These are phyloP conservation scores for Drosophila repleta DNA, from an alignment of 1,140 invertebrate genomes.

Conservation along the genomic window DNA sequence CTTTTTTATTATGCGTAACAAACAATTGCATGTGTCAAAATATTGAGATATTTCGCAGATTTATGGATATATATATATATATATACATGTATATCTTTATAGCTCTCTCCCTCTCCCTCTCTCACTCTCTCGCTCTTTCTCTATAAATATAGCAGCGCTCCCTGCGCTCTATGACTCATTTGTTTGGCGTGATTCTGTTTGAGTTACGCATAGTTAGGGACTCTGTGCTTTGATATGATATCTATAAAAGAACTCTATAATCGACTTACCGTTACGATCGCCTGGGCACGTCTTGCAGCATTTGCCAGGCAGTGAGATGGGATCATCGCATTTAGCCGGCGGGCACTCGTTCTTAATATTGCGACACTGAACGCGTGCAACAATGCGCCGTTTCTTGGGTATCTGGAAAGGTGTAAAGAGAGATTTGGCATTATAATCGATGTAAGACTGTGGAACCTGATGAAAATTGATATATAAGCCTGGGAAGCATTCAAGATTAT, in stretches of 20 bases:
- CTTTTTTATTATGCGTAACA: constrained; percentile 48
- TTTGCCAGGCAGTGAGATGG: constrained; percentile 91
- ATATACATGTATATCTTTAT: too few species aligned
- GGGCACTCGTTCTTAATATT: constrained; percentile 96
- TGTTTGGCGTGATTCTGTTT: constrained; percentile 33
- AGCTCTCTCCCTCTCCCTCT: neutral
- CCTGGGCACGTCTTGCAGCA: constrained; percentile 96
- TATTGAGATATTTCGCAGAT: constrained; percentile 63
- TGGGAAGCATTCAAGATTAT: too few species aligned
- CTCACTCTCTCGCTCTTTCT: neutral
- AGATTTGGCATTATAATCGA: constrained; percentile 44
- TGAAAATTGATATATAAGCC: too few species aligned
- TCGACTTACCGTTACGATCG: constrained; percentile 88
- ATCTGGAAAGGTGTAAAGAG: constrained; percentile 86
- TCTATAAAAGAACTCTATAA: too few species aligned
- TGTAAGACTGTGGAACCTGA: neutral
- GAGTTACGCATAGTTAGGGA: too few species aligned
- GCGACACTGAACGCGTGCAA: constrained; percentile 92
- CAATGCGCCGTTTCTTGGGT: constrained; percentile 93
- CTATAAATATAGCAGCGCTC: constrained; percentile 3
- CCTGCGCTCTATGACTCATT: constrained; percentile 34
- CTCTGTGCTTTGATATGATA: too few species aligned
- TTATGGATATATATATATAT: constrained; percentile 13
- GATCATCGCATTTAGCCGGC: constrained; percentile 92
- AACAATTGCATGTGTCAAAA: constrained; percentile 62